Percentiles rank a stretch among this genome's conserved stretches.
These are phyloP conservation scores for Lordiphosa stackelbergi DNA, from an alignment of 1,140 invertebrate species.

Conservation along the genomic window DNA sequence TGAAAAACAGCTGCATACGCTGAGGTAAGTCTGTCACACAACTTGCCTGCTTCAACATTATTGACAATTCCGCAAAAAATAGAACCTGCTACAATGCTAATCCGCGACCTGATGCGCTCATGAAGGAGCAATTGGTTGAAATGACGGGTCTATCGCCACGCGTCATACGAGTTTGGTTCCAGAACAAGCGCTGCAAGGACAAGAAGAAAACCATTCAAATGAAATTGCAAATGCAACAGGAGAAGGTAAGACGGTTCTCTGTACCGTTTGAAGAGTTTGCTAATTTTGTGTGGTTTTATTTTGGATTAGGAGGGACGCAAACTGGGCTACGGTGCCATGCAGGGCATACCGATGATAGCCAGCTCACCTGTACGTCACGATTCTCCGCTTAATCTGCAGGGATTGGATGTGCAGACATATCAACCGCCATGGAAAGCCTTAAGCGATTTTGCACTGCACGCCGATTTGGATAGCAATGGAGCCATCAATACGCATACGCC, in stretches of 20 bases:
- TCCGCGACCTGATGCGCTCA: slow-evolving; percentile 97
- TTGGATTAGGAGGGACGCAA: slow-evolving; percentile 90
- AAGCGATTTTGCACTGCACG: slow-evolving; percentile 95
- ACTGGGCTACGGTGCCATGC: slow-evolving; percentile 92
- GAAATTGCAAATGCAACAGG: slow-evolving; percentile 97
- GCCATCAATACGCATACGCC: slow-evolving; percentile 88
- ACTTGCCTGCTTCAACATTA: not conserved
- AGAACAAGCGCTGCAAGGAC: slow-evolving; percentile 99
- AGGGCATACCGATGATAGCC: slow-evolving; percentile 97
- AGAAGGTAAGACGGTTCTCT: slow-evolving; percentile 86
- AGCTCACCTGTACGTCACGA: slow-evolving; percentile 96
- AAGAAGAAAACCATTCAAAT: slow-evolving; percentile 98
- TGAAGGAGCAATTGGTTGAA: slow-evolving; percentile 99
- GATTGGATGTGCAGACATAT: slow-evolving; percentile 95
- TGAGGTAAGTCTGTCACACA: slow-evolving; percentile 79
- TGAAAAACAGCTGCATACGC: slow-evolving; percentile 98
- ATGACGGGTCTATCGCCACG: slow-evolving; percentile 97
- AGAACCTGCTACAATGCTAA: slow-evolving; percentile 97
- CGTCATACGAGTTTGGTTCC: slow-evolving; percentile 99
- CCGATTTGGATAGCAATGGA: slow-evolving; percentile 88
- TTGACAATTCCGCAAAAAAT: slow-evolving; percentile 31
- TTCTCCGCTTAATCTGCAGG: slow-evolving; percentile 89
- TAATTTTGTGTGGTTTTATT: not conserved
- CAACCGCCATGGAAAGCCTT: slow-evolving; percentile 98
- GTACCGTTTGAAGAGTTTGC: not conserved